Evolutionary conservation across 64 coral and sea anemone species (phyloP), one percentile per base, ranked within the genome.

Genomic region (Dendrophyllia cribrosa): DNA sequence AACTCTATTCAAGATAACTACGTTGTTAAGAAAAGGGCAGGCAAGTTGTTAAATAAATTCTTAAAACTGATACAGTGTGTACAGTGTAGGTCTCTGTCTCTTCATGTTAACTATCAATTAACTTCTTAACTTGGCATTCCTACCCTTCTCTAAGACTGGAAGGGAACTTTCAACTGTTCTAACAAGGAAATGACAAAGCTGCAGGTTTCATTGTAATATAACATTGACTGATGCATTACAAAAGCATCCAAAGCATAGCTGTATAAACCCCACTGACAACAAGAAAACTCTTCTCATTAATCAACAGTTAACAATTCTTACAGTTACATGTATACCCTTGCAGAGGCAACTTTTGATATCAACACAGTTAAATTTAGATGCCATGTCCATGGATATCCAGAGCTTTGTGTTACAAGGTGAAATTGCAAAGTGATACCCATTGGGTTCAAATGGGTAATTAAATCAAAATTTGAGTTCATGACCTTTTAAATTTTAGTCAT

Each of bases 261-360:
- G 25, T 73, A 8, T 47, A 45, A 73, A 73, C 70, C 26, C 70
- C 14, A 73, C 70, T 45, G 16, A 73, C 70, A 73, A 73, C 44
- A 73, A 73, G 43, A 73, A 73, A 73, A 73, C 70, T 73, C 70
- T 45, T 73, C 70, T 73, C 43, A 73, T 73, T 73, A 73, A 73
- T 73, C 70, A 45, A 17, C 70, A 73, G 70, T 73, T 73, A 47
- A 73, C 70, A 73, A 73, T 73, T 73, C 43, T 73, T 73, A 73
- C 70, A 73, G 70, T 73, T 73, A 71, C 68, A 71, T 71, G 68
- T 71, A 73, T 73, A 73, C 34, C 70, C 43, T 46, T 73, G 70
- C 70, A 73, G 70, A 73, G 43, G 26, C 70, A 73, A 45, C 70
- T 48, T 73, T 73, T 73, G 70, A 73, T 73, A 73, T 73, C 70